These are phyloP conservation scores for Oryzias melastigma DNA, from an alignment of 2,113 vertebrate species.

Conservation along the genomic window DNA sequence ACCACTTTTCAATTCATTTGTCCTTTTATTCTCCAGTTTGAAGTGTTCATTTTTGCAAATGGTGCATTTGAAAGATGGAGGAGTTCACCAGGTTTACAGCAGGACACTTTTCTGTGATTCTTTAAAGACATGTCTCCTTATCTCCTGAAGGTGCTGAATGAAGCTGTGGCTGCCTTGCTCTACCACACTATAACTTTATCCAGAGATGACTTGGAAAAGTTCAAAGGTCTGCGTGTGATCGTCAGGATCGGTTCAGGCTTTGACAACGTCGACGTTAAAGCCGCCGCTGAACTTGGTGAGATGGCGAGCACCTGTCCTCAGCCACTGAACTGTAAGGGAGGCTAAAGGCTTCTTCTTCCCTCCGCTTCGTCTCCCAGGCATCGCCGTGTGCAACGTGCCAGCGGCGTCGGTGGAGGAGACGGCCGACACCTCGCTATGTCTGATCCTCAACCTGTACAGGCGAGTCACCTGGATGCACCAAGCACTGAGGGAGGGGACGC, in stretches of 20 bases:
- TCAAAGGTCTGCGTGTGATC: constrained; percentile 88
- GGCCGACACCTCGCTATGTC: constrained; percentile 88
- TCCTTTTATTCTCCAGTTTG: too few species aligned
- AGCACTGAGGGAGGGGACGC: constrained; percentile 87
- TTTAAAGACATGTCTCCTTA: not conserved
- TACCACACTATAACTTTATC: constrained; percentile 91
- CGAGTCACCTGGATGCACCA: constrained; percentile 91
- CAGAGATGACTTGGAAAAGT: constrained; percentile 90
- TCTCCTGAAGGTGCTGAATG: constrained; percentile 83
- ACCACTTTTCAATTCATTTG: too few species aligned
- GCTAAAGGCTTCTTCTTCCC: not conserved
- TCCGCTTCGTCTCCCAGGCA: constrained; percentile 68
- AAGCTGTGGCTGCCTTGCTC: constrained; percentile 88
- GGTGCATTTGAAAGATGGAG: too few species aligned
- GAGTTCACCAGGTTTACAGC: too few species aligned
- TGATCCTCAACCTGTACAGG: constrained; percentile 89
- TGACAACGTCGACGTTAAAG: constrained; percentile 90
- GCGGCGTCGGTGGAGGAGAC: constrained; percentile 89
- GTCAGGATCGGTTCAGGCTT: constrained; percentile 89
- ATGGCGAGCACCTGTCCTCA: not conserved
- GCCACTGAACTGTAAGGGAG: not conserved
- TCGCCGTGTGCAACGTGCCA: constrained; percentile 89
- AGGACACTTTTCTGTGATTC: too few species aligned
- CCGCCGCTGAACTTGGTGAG: constrained; percentile 88
- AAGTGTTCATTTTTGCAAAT: too few species aligned